Evolutionary conservation across 2,797 vertebrate genomes (phyloP).

Genomic region (Tamandua tetradactyla): DNA sequence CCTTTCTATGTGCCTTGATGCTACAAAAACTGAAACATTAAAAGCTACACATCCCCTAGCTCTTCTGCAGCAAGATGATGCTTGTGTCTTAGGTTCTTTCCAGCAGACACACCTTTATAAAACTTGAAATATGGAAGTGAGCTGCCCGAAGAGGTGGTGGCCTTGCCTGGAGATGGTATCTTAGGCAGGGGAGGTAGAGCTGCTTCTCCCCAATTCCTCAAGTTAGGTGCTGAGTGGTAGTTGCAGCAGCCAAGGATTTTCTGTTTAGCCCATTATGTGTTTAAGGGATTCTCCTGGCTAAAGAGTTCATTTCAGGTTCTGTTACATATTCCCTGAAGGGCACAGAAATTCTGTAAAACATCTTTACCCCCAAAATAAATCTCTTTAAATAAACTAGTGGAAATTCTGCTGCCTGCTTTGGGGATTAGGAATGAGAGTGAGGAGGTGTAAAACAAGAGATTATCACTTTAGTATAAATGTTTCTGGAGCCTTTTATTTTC

Average conservation of each 20-base stretch:
- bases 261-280: background rate
- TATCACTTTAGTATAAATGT: background rate
- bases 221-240: rapidly evolving
- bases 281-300: background rate
- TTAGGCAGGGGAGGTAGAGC: background rate
- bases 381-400: background rate
- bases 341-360: background rate
- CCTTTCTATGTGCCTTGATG: background rate
- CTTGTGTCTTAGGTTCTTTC: background rate
- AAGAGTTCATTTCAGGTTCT: background rate
- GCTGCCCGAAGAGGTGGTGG: background rate
- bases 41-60: background rate
- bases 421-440: background rate
- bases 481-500: background rate
- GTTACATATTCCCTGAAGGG: background rate
- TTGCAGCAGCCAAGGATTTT: background rate
- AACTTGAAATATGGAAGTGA: background rate
- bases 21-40: background rate
- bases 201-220: background rate
- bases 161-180: background rate
- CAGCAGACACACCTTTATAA: background rate
- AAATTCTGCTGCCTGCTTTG: background rate
- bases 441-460: background rate
- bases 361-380: background rate
- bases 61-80: background rate